A percentile compares a stretch with the other conserved stretches of the same genome.
Conservation (phyloP, 1,140 invertebrate genomes). For the Bombus vancouverensis region DNA sequence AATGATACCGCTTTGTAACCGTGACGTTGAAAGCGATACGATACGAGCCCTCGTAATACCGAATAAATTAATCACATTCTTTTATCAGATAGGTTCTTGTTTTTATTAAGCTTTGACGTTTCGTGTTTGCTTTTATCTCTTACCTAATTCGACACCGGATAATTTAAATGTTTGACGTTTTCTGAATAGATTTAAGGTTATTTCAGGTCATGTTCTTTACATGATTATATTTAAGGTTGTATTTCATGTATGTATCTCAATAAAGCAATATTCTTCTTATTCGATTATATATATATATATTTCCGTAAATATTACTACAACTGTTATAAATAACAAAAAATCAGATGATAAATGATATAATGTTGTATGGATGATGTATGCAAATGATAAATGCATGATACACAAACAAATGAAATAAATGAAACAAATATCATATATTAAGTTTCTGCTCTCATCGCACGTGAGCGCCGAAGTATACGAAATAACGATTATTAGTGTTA, state of each 20-base stretch:
- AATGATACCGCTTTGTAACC: neutral
- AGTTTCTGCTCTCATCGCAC: neutral
- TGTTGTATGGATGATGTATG: neutral
- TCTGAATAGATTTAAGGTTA: neutral
- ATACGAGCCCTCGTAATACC: neutral
- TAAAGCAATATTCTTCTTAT: too few species aligned
- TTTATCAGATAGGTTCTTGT: neutral
- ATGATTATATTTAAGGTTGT: too few species aligned
- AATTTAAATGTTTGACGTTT: too few species aligned
- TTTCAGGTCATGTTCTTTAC: neutral
- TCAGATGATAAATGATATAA: neutral
- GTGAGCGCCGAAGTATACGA: too few species aligned
- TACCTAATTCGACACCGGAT: too few species aligned
- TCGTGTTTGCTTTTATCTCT: neutral
- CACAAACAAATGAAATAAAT: neutral
- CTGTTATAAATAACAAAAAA: neutral
- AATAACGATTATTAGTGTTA: too few species aligned
- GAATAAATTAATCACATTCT: conserved; percentile 25
- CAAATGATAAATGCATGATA: neutral
- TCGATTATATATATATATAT: too few species aligned
- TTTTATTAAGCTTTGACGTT: neutral
- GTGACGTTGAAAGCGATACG: neutral
- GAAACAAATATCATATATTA: neutral
- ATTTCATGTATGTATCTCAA: too few species aligned
- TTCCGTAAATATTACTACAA: too few species aligned